These are phyloP conservation scores for Drosophila nr. fundita DNA, from an alignment of 2,888 invertebrate species.

Conservation along the genomic window DNA sequence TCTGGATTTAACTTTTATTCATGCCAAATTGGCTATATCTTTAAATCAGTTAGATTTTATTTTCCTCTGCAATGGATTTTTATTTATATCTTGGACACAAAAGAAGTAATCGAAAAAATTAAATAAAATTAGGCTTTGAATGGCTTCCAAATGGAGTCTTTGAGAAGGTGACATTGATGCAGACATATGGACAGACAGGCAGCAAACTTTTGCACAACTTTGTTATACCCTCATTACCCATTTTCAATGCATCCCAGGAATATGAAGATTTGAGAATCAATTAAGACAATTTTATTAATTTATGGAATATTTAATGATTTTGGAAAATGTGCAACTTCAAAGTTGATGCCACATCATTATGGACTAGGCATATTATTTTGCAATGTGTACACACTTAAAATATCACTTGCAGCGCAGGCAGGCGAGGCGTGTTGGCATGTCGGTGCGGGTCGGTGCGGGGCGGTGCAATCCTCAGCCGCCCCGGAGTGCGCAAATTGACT, in stretches of 20 bases:
- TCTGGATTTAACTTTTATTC: background rate
- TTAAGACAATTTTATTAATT: background rate
- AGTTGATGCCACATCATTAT: background rate
- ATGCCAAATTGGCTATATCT: background rate
- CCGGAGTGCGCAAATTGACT: slow-evolving; percentile 76
- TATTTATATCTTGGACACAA: too few species aligned
- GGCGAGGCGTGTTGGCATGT: background rate
- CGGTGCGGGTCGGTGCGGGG: background rate
- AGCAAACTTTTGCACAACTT: background rate
- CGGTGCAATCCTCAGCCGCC: slow-evolving; percentile 36
- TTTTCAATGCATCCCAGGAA: background rate
- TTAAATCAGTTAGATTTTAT: background rate
- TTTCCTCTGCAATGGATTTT: too few species aligned
- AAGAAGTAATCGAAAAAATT: too few species aligned
- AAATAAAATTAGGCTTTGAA: too few species aligned
- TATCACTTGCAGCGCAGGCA: slow-evolving; percentile 32
- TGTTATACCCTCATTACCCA: background rate
- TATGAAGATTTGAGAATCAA: background rate
- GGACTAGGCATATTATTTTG: background rate
- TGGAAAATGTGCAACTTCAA: background rate
- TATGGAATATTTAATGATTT: background rate
- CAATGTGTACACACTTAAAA: slow-evolving; percentile 36
- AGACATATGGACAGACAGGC: background rate
- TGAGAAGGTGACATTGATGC: background rate
- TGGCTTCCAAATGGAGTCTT: background rate